Evolutionary conservation across 2,888 invertebrate species (phyloP).

Genomic region (Andrena fulva): DNA sequence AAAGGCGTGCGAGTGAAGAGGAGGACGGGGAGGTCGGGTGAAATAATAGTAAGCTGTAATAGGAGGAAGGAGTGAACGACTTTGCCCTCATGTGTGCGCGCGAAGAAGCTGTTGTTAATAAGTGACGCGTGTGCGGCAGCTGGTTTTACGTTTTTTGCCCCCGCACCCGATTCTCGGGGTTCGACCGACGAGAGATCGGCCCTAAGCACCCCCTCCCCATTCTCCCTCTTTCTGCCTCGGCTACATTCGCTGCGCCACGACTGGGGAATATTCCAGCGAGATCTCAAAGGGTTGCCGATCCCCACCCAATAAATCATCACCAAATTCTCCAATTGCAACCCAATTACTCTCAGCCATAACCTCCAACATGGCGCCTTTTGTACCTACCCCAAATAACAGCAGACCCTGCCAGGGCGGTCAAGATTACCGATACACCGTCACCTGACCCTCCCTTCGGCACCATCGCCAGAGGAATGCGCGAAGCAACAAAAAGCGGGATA

Average conservation of each 20-base stretch:
- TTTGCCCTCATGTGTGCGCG: conserved; percentile 71
- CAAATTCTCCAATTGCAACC: not conserved
- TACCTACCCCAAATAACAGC: not conserved
- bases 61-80: conserved; percentile 71
- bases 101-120: conserved; percentile 80
- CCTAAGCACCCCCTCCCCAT: conserved; percentile 52
- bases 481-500: not conserved
- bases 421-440: not conserved
- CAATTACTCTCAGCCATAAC: not conserved
- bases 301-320: not conserved
- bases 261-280: conserved; percentile 36
- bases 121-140: conserved; percentile 84
- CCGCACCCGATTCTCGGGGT: conserved; percentile 70
- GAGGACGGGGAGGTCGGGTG: conserved; percentile 47
- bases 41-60: conserved; percentile 68
- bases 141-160: conserved; percentile 80
- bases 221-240: conserved; percentile 41
- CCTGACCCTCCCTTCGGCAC: not conserved
- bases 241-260: conserved; percentile 21
- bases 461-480: not conserved
- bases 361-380: not conserved
- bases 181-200: conserved; percentile 76
- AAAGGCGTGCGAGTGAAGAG: conserved; percentile 16
- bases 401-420: not conserved
- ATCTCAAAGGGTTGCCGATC: conserved; percentile 23